Evolutionary conservation across 2,888 invertebrate species (phyloP), one percentile per base, ranked within the genome.

Genomic region (Orchestes rusci): DNA sequence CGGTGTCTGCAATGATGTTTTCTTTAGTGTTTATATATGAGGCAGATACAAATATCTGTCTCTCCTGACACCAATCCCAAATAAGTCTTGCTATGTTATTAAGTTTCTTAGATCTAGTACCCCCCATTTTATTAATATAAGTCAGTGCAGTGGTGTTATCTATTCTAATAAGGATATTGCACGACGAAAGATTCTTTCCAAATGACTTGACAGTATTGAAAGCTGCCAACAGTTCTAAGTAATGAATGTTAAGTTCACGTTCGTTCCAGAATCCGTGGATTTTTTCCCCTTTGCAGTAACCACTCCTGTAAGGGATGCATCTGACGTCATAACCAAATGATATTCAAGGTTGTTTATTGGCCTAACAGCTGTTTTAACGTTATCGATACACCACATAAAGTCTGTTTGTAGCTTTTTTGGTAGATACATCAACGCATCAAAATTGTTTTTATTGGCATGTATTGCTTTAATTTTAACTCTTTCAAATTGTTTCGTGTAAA

Each of bases 1-100:
- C 39, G 15, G 10, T 31, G 31, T 48, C 43, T 8, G 48, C 45
- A n/a, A 32, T 12, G 10, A 36, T 31, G 10, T 44, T 44, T 12
- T 37, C 5, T 17, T 32, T 37, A 10, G 37, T 37, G 16, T 37
- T 37, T 27, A 37, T 37, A 20, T 37, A 37, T 10, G 37, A 37
- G 7, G 30, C 48, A n/a, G 32, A 16, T 17, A 44, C 17, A 16
- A 33, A 27, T 16, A 48, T 32, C 13, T 48, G 16, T 37, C 28
- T 40, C 8, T 13, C 16, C 13, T 45, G 30, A 10, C 48, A 45
- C 38, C 30, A 41, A 8, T 37, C 29, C 52, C 48, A 54, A 10
- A 60, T 53, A 12, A 52, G 34, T 33, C 48, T 49, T n/a, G 50
- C 39, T 20, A 56, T 27, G 28, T 41, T 30, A 40, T 54, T 53